Evolutionary conservation across 2,888 invertebrate genomes (phyloP).

Genomic region (Geophilus truncorum): DNA sequence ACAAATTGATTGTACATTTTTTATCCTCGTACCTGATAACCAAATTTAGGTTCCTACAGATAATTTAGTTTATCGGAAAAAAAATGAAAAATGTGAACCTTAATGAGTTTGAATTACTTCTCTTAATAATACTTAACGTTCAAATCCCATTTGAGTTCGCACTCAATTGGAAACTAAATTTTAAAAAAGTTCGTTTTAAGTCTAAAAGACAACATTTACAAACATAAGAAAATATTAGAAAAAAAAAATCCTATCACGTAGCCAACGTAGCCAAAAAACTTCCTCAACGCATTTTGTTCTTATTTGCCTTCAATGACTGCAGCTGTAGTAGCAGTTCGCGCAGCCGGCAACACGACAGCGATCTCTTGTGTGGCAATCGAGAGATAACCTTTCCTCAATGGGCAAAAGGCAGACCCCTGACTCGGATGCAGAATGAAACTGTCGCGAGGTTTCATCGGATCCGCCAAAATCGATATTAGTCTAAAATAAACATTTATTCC

Average conservation of each 20-base stretch:
- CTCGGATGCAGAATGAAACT: slow-evolving; percentile 74
- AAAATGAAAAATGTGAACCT: background rate
- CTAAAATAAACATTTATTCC: no score
- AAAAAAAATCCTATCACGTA: background rate
- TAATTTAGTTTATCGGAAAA: background rate
- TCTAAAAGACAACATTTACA: slow-evolving; percentile 14
- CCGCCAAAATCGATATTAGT: slow-evolving; percentile 33
- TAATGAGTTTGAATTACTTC: background rate
- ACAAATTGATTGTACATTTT: background rate
- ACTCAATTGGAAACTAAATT: background rate
- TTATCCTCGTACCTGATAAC: background rate
- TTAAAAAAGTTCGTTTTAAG: slow-evolving; percentile 1
- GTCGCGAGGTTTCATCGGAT: slow-evolving; percentile 59
- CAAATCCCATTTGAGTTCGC: background rate
- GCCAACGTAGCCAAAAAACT: background rate
- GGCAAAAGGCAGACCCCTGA: slow-evolving; percentile 73
- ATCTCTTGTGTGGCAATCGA: background rate
- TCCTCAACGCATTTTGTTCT: background rate
- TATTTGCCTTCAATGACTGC: slow-evolving; percentile 30
- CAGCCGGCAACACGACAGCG: background rate
- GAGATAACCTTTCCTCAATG: slow-evolving; percentile 45
- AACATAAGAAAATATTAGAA: background rate
- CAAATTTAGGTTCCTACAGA: background rate
- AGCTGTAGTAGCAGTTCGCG: background rate
- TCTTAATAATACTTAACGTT: background rate